Percentiles rank a stretch among this genome's conserved stretches.
Evolutionary conservation across 2,113 vertebrate genomes (phyloP).

Genomic region (Apaloderma vittatum): DNA sequence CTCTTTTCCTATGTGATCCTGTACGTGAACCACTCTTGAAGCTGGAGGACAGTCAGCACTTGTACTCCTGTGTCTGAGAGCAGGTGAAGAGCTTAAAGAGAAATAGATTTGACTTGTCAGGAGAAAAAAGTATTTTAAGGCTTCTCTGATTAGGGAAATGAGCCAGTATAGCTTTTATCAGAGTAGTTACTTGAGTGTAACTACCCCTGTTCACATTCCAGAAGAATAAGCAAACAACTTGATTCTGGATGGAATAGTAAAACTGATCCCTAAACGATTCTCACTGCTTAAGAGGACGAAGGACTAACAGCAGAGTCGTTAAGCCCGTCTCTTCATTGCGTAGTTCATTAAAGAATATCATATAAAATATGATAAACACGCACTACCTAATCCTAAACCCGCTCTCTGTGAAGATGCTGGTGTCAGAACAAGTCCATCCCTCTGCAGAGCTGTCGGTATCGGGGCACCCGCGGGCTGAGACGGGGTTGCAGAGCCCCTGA

Average conservation of each 20-base stretch:
- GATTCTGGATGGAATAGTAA: not conserved
- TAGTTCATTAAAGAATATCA: not conserved
- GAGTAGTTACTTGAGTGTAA: not conserved
- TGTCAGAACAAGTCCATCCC: not conserved
- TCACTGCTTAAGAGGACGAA: not conserved
- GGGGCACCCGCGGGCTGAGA: not conserved
- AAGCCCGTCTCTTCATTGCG: not conserved
- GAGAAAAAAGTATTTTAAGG: not conserved
- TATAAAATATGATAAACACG: rapidly evolving
- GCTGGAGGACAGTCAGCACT: not conserved
- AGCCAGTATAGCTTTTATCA: not conserved
- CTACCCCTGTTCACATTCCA: not conserved
- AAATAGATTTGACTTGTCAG: not conserved
- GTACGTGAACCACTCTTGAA: not conserved
- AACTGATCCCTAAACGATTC: not conserved
- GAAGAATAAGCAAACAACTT: not conserved
- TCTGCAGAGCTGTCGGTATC: not conserved
- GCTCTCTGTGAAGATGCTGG: not conserved
- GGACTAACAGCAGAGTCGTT: not conserved
- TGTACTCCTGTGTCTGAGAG: not conserved
- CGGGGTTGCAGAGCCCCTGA: not conserved
- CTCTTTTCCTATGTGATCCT: not conserved
- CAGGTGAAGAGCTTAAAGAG: not conserved
- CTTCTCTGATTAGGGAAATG: not conserved
- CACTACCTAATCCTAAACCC: not conserved